phyloP scores from a whole-genome alignment of 2,797 vertebrate genomes.

The Karalla daura region DNA sequence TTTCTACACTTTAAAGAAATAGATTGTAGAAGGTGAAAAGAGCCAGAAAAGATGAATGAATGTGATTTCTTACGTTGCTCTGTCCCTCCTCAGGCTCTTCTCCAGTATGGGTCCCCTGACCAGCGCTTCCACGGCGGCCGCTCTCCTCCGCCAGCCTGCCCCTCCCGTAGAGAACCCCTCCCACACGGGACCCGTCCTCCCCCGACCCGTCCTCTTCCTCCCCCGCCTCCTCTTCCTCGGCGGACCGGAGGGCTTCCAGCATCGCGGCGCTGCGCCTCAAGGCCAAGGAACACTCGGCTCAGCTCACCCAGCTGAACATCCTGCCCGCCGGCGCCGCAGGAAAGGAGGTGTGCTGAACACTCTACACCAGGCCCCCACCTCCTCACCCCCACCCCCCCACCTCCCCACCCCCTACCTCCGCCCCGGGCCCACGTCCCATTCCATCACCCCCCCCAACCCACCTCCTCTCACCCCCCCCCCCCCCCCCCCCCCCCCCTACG shows the following conservation, averaged over 20 bases:
- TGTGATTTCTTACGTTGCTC: neutral
- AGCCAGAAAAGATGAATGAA: neutral
- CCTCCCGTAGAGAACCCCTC: conserved; percentile 89
- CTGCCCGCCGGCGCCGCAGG: conserved; percentile 91
- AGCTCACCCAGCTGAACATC: conserved; percentile 98
- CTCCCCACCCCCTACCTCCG: too few species aligned
- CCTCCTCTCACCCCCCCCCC: neutral
- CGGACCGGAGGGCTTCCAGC: conserved; percentile 96
- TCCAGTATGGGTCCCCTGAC: conserved; percentile 96
- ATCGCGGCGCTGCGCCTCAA: conserved; percentile 97
- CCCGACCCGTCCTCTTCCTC: conserved; percentile 88
- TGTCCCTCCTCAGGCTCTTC: conserved; percentile 88
- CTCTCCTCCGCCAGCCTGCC: conserved; percentile 91
- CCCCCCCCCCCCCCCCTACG: neutral
- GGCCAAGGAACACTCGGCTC: conserved; percentile 98
- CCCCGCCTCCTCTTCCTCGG: conserved; percentile 85
- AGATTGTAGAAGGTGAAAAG: too few species aligned
- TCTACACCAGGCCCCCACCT: conserved; percentile 51
- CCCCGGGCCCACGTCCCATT: conserved; percentile 60
- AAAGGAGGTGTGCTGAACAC: conserved; percentile 97
- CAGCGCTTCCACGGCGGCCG: conserved; percentile 94
- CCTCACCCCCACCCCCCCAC: too few species aligned
- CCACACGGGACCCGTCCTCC: conserved; percentile 85
- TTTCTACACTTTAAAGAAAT: too few species aligned
- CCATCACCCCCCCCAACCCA: conserved; percentile 37